Base-by-base conservation (phyloP, 1,140 invertebrate species). In the Venustaconcha ellipsiformis region DNA sequence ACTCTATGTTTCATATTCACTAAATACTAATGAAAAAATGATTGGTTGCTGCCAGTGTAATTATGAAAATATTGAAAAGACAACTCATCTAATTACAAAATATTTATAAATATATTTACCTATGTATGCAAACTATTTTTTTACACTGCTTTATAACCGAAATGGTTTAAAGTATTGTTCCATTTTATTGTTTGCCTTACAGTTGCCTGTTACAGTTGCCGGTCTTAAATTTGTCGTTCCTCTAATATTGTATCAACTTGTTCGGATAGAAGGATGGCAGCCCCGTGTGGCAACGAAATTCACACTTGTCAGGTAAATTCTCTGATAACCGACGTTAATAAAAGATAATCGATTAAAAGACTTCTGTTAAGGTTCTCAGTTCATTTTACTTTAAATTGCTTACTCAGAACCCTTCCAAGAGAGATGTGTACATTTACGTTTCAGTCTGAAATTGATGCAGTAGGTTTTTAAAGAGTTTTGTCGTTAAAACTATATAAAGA, bases 211-310 rank as follows among this genome's bases (percentile, higher is more conserved):
- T 18, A 68, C 84, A 8, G 80, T 86, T 13, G 71, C 83, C 17
- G 68, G 77, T 20, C 76, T 87, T 23, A 87, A 87, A 70, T 57
- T 87, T 1, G 14, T 84, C 18, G 79, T 87, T 14, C 86, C 86
- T 14, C 72, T 74, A 0, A 26, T 87, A 30, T 82, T 87, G 57
- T 60, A 79, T 26, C 63, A 80, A 14, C 12, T 87, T 30, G 68
- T 83, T n/a, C 73, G 60, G n/a, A 48, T 85, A 17, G 86, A 87
- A 67, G 67, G 73, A 1, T 85, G 78, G 75, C 81, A 85, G 18
- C 86, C 86, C 5, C 67, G 86, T 17, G 82, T 80, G 30, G 82
- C 80, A 64, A 71, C 82, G 37, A 86, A 87, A 77, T 15, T 84
- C 1, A 82, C 80, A 14, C 60, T 87, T 8, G 72, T 79, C 48